These are phyloP conservation scores for Haliaeetus leucogaster DNA, from an alignment of 2,113 vertebrate species.

Conservation along the genomic window DNA sequence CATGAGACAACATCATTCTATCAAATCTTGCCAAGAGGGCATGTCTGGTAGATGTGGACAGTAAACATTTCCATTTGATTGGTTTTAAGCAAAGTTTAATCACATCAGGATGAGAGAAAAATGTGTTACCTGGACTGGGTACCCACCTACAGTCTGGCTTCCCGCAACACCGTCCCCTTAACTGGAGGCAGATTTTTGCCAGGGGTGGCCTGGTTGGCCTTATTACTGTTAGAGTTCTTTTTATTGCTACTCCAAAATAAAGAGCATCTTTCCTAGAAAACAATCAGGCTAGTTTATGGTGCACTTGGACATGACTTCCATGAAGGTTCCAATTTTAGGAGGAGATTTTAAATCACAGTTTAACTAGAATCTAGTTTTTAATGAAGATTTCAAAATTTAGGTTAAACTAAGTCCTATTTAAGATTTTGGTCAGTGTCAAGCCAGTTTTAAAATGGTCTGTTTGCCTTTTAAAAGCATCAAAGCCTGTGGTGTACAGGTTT, in stretches of 20 bases:
- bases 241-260: slow-evolving; percentile 81
- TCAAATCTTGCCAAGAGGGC: background rate
- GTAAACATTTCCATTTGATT: background rate
- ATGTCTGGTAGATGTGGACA: background rate
- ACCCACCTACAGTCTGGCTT: slow-evolving; percentile 78
- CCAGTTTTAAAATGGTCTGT: slow-evolving; percentile 57
- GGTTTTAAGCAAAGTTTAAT: slow-evolving; percentile 11
- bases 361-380: background rate
- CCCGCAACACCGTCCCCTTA: slow-evolving; percentile 62
- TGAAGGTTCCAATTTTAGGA: background rate
- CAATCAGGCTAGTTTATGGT: slow-evolving; percentile 75
- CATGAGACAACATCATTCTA: background rate
- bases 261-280: slow-evolving; percentile 80
- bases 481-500: background rate
- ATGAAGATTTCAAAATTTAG: background rate
- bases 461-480: background rate
- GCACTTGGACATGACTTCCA: background rate
- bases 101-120: background rate
- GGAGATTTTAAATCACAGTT: background rate
- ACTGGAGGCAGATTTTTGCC: slow-evolving; percentile 63
- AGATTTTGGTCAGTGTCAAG: background rate
- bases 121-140: slow-evolving; percentile 47
- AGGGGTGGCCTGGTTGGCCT: slow-evolving; percentile 63
- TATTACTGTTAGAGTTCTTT: slow-evolving; percentile 71
- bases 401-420: background rate